phyloP scores from a whole-genome alignment of 2,888 invertebrate genomes.

The Helicoverpa assulta region DNA sequence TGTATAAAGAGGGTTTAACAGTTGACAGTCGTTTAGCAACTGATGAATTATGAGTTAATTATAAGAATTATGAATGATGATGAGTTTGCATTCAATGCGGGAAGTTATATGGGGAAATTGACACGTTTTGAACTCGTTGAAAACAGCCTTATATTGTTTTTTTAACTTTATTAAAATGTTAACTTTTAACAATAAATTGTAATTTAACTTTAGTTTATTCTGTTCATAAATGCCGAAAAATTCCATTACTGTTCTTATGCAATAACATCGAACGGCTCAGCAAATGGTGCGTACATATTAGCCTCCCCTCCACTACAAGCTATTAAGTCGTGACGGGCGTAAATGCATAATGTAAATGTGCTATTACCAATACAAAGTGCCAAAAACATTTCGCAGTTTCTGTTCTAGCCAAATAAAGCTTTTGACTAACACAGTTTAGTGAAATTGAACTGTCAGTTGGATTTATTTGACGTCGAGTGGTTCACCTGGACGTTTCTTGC shows the following conservation, averaged over 20 bases:
- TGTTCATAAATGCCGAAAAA: not conserved
- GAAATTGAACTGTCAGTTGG: slow-evolving; percentile 58
- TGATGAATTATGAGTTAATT: slow-evolving; percentile 43
- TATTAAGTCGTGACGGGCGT: slow-evolving; percentile 33
- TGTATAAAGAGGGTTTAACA: slow-evolving; percentile 46
- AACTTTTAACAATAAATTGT: too few relatives aligned
- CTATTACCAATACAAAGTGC: slow-evolving; percentile 41
- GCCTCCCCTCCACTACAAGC: slow-evolving; percentile 17
- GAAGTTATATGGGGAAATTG: not conserved
- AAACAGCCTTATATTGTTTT: too few relatives aligned
- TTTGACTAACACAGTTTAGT: slow-evolving; percentile 37
- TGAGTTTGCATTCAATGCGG: slow-evolving; percentile 22
- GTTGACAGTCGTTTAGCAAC: slow-evolving; percentile 25
- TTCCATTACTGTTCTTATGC: slow-evolving; percentile 39
- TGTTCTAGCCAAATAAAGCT: slow-evolving; percentile 36
- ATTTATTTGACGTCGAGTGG: slow-evolving; percentile 53
- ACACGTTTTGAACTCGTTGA: too few relatives aligned
- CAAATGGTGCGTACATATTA: slow-evolving; percentile 52
- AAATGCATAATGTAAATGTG: slow-evolving; percentile 55
- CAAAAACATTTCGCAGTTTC: slow-evolving; percentile 39
- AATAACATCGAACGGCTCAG: slow-evolving; percentile 28
- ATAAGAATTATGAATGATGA: too few relatives aligned
- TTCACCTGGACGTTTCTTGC: slow-evolving; percentile 48
- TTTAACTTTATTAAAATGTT: not conserved
- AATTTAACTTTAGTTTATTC: too few relatives aligned